Percentiles rank a stretch among this genome's conserved stretches.
Conservation (phyloP, 2,797 vertebrate genomes). For the Cheirogaleus major region DNA sequence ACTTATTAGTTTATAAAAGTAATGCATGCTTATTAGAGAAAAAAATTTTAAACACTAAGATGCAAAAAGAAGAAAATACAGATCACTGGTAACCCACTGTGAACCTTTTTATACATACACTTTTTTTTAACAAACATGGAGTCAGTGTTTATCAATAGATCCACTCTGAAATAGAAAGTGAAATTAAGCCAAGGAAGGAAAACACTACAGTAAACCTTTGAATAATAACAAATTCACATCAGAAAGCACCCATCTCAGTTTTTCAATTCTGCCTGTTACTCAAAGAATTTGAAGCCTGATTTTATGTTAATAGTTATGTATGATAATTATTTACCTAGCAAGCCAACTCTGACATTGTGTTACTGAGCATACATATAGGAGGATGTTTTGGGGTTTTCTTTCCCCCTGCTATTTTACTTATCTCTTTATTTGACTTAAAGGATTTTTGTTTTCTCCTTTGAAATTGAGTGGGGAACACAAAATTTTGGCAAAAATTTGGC, state of each 20-base stretch:
- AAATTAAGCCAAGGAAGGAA: not conserved
- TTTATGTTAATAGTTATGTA: not conserved
- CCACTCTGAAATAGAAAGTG: conserved; percentile 17
- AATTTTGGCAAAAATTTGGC: not conserved
- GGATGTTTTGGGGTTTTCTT: not conserved
- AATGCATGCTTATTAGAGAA: not conserved
- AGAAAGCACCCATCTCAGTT: not conserved
- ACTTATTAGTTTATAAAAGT: conserved; percentile 35
- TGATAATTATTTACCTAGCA: not conserved
- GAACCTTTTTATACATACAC: not conserved
- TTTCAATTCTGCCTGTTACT: not conserved
- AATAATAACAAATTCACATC: not conserved
- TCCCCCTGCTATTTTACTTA: not conserved
- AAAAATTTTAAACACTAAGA: not conserved
- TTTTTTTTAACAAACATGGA: not conserved
- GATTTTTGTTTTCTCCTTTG: not conserved
- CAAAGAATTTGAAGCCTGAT: not conserved
- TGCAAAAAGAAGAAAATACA: not conserved
- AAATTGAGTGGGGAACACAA: not conserved
- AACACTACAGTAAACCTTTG: not conserved
- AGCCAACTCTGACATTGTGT: not conserved
- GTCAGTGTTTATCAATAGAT: not conserved
- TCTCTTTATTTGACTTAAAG: conserved; percentile 1
- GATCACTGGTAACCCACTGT: not conserved
- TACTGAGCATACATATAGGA: not conserved